Conservation (phyloP, 92 coral and sea anemone species). For the Heteractis magnifica region DNA sequence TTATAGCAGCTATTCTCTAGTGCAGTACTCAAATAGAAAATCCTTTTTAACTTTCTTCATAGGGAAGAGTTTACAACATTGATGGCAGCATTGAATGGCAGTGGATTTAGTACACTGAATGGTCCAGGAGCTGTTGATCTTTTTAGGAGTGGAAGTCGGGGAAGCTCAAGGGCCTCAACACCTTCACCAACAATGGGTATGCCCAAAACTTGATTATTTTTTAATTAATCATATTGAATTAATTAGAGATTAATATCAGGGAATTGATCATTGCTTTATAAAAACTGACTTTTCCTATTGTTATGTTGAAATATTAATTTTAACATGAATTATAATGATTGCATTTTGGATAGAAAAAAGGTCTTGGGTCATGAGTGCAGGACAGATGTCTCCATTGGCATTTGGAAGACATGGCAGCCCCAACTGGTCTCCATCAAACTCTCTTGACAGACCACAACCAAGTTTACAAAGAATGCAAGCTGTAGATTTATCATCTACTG, state of each 20-base stretch:
- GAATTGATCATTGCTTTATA: not conserved
- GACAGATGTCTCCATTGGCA: constrained; percentile 93
- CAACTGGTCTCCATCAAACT: constrained; percentile 69
- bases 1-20: too few relatives aligned
- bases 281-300: too few relatives aligned
- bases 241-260: not conserved
- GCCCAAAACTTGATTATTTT: not conserved
- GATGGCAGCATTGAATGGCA: constrained; percentile 60
- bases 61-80: constrained; percentile 67
- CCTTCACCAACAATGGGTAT: constrained; percentile 87
- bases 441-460: constrained; percentile 73
- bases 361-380: constrained; percentile 97
- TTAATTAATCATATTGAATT: not conserved
- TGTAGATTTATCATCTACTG: constrained; percentile 62
- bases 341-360: constrained; percentile 58
- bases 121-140: constrained; percentile 40
- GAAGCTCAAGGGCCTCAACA: constrained; percentile 78
- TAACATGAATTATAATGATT: not conserved
- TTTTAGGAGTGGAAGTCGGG: constrained; percentile 58
- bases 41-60: not conserved
- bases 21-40: not conserved
- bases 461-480: constrained; percentile 83
- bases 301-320: too few relatives aligned
- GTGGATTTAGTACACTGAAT: constrained; percentile 26
- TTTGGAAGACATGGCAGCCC: constrained; percentile 87